Percentiles rank a stretch among this genome's conserved stretches.
These are phyloP conservation scores for Drosophila seclusa DNA, from an alignment of 2,888 invertebrate genomes.

Conservation along the genomic window DNA sequence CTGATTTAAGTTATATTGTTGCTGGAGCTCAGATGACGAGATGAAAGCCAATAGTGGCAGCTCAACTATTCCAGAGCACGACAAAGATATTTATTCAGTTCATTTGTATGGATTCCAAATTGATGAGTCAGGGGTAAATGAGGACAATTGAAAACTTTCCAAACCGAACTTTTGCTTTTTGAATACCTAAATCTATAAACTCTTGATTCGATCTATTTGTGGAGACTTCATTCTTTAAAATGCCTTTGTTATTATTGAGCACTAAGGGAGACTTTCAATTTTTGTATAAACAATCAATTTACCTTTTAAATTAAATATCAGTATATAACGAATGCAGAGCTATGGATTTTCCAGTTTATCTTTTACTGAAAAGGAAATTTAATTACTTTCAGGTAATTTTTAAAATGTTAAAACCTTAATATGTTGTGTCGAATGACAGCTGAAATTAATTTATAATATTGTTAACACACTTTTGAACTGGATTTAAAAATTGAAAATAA, in stretches of 20 bases:
- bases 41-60: not conserved
- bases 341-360: not conserved
- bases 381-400: not conserved
- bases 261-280: not conserved
- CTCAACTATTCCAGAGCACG: conserved; percentile 20
- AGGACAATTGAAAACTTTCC: conserved; percentile 14
- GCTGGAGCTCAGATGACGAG: conserved; percentile 10
- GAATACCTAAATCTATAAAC: conserved; percentile 6
- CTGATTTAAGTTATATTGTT: conserved; percentile 53
- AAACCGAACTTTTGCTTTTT: not conserved
- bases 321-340: not conserved
- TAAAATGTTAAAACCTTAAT: not conserved
- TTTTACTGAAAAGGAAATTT: not conserved
- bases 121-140: conserved; percentile 14
- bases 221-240: not conserved
- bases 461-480: conserved; percentile 26
- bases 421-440: conserved; percentile 10
- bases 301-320: not conserved
- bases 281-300: not conserved
- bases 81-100: conserved; percentile 37
- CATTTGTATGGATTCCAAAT: conserved; percentile 32
- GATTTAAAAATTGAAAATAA: conserved; percentile 44
- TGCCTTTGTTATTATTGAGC: not conserved
- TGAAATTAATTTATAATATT: conserved; percentile 25
- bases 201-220: not conserved